phyloP scores from a whole-genome alignment of 2,113 vertebrate species.

The Todiramphus saurophagus region DNA sequence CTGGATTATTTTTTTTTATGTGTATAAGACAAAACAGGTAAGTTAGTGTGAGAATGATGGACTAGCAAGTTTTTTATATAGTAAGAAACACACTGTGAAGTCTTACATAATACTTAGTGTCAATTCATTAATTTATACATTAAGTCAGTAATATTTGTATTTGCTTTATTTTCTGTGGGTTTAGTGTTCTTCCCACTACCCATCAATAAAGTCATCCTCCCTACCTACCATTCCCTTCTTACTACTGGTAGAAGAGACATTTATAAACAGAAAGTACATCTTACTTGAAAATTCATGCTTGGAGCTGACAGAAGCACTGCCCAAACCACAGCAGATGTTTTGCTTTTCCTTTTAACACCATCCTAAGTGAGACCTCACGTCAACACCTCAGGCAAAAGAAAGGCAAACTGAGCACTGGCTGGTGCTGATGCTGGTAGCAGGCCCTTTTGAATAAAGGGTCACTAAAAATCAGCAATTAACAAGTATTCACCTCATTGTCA shows the following conservation, averaged over 20 bases:
- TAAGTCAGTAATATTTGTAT: not conserved
- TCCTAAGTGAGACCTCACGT: not conserved
- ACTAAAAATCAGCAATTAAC: not conserved
- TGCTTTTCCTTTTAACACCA: not conserved
- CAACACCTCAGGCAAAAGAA: not conserved
- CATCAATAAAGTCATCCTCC: not conserved
- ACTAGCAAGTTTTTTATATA: not conserved
- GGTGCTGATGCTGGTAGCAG: not conserved
- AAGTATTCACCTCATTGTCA: not conserved
- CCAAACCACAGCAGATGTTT: not conserved
- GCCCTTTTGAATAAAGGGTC: not conserved
- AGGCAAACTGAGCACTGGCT: not conserved
- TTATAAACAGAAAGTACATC: not conserved
- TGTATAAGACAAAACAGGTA: not conserved
- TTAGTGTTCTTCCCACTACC: not conserved
- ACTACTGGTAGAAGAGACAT: not conserved
- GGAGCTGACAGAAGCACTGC: not conserved
- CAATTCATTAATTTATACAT: not conserved
- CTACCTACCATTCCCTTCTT: not conserved
- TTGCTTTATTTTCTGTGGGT: not conserved
- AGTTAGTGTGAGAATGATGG: not conserved
- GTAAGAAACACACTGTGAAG: not conserved
- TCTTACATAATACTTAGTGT: not conserved
- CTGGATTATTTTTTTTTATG: not conserved
- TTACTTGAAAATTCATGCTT: not conserved